Conservation (phyloP, 2,113 vertebrate genomes). For the Nerophis lumbriciformis region DNA sequence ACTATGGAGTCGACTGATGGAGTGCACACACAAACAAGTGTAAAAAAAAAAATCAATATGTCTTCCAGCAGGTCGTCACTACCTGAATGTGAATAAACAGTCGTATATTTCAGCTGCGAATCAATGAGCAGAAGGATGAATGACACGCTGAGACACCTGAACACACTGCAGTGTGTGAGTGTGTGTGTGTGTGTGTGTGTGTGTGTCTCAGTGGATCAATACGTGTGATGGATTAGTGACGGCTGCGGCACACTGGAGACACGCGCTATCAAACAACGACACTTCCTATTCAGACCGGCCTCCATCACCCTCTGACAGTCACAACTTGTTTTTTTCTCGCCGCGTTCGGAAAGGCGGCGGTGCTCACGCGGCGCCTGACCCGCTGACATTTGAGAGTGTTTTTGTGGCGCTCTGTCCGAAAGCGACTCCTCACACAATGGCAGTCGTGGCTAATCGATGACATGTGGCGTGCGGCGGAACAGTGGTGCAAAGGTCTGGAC, state of each 20-base stretch:
- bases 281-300: constrained; percentile 44
- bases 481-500: constrained; percentile 28
- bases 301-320: constrained; percentile 49
- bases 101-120: constrained; percentile 56
- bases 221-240: constrained; percentile 62
- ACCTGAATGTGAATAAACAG: constrained; percentile 69
- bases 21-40: constrained; percentile 19
- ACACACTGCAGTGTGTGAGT: constrained; percentile 10
- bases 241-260: constrained; percentile 50
- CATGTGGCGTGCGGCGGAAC: constrained; percentile 20
- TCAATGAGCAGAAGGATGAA: constrained; percentile 66
- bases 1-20: too few species aligned
- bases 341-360: too few species aligned
- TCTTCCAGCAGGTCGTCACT: constrained; percentile 51
- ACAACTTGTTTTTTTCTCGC: constrained; percentile 16
- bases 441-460: constrained; percentile 35
- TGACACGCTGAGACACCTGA: constrained; percentile 49
- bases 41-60: constrained; percentile 52
- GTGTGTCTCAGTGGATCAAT: constrained; percentile 54
- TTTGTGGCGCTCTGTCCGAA: constrained; percentile 44
- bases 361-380: constrained; percentile 20
- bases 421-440: constrained; percentile 36
- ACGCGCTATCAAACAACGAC: constrained; percentile 41
- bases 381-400: constrained; percentile 60
- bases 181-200: constrained; percentile 22